These are phyloP conservation scores for Hephaestus fuliginosus DNA, from an alignment of 2,797 vertebrate genomes.

Conservation along the genomic window DNA sequence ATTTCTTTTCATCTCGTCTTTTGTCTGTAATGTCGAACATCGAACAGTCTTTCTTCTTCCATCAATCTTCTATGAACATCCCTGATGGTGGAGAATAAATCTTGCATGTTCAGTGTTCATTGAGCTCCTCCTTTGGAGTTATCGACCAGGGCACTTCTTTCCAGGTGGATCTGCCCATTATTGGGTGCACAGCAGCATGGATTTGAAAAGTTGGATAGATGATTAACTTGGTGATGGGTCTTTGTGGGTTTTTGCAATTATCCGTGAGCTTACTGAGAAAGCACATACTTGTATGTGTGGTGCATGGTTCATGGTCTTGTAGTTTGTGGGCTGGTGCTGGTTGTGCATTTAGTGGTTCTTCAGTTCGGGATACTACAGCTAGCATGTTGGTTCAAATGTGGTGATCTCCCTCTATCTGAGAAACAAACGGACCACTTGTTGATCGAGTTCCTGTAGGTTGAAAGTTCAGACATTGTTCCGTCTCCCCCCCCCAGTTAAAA, in stretches of 20 bases:
- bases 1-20: constrained; percentile 61
- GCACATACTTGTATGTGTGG: constrained; percentile 62
- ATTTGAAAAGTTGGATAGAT: constrained; percentile 23
- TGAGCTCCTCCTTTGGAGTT: constrained; percentile 45
- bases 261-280: constrained; percentile 30
- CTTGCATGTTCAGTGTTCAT: constrained; percentile 68
- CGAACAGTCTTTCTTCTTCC: constrained; percentile 53
- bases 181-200: constrained; percentile 38
- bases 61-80: constrained; percentile 69
- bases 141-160: constrained; percentile 34
- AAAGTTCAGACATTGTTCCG: neutral
- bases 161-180: constrained; percentile 28
- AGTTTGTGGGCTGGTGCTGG: constrained; percentile 33
- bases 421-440: constrained; percentile 4
- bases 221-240: constrained; percentile 30
- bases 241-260: constrained; percentile 1
- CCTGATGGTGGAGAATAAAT: constrained; percentile 60
- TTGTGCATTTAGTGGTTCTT: neutral
- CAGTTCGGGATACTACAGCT: neutral
- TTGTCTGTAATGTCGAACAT: constrained; percentile 47
- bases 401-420: neutral
- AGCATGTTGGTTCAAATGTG: constrained; percentile 28
- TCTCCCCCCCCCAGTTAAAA: neutral
- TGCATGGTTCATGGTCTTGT: constrained; percentile 47
- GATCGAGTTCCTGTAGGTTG: neutral